phyloP scores from a whole-genome alignment of 2,113 vertebrate species.

The Ptilorrhoa leucosticta region DNA sequence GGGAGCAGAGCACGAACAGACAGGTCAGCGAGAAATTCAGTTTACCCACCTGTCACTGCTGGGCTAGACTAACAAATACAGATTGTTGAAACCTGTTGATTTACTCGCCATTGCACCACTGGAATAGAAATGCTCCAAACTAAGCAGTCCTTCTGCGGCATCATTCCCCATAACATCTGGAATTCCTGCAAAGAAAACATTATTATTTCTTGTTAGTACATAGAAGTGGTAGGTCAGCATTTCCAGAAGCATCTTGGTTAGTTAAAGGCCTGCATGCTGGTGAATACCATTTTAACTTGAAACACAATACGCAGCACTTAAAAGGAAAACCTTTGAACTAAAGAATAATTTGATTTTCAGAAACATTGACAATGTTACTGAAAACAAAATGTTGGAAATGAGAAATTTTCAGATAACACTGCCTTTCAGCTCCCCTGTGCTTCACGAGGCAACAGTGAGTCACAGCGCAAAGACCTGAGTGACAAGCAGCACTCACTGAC shows the following conservation, averaged over 20 bases:
- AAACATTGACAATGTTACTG: neutral
- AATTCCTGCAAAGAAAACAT: neutral
- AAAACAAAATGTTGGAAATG: neutral
- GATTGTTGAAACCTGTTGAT: neutral
- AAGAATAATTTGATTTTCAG: neutral
- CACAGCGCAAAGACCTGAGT: neutral
- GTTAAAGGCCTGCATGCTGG: neutral
- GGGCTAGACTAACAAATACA: neutral
- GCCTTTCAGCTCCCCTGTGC: neutral
- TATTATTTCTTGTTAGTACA: neutral
- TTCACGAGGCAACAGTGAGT: neutral
- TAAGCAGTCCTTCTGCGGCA: neutral
- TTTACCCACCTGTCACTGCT: neutral
- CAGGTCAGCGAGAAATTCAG: neutral
- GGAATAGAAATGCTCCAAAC: neutral
- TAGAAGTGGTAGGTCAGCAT: neutral
- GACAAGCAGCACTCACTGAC: neutral
- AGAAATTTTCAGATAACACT: neutral
- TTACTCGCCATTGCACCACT: neutral
- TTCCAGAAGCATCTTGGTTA: neutral
- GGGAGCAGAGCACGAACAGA: neutral
- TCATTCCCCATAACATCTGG: neutral
- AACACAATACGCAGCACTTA: neutral
- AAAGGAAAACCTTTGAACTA: neutral
- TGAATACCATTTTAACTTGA: neutral